These are phyloP conservation scores for Hippocampus abdominalis DNA, from an alignment of 2,113 vertebrate species.

Conservation along the genomic window DNA sequence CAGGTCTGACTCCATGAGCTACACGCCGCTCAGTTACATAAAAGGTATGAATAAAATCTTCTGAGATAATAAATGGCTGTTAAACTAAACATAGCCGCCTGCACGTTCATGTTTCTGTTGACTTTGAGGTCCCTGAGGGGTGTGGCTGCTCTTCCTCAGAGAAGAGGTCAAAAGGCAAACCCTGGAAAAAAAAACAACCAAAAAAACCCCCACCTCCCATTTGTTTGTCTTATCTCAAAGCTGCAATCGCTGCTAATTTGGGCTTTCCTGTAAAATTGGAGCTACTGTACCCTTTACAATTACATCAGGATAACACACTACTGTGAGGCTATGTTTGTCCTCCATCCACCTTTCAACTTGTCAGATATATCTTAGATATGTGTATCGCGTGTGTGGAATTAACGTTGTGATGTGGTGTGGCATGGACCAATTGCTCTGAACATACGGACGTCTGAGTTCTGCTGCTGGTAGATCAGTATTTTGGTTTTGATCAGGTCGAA, in stretches of 20 bases:
- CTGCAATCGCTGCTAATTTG: constrained; percentile 52
- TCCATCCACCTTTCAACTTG: neutral
- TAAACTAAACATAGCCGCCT: constrained; percentile 33
- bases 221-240: constrained; percentile 57
- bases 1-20: constrained; percentile 6
- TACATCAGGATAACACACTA: constrained; percentile 5
- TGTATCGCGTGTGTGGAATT: constrained; percentile 11
- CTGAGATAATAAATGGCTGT: constrained; percentile 23
- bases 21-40: constrained; percentile 21
- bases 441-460: neutral
- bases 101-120: constrained; percentile 21
- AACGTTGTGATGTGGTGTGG: constrained; percentile 10
- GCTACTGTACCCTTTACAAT: constrained; percentile 24
- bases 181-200: constrained; percentile 25
- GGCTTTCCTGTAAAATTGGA: constrained; percentile 39
- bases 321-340: neutral
- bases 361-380: neutral
- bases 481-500: neutral
- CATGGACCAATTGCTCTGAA: constrained; percentile 10
- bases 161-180: constrained; percentile 40
- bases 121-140: constrained; percentile 30
- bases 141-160: constrained; percentile 16
- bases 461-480: neutral
- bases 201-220: neutral
- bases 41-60: constrained; percentile 36